Evolutionary conservation across 2,113 vertebrate genomes (phyloP).

Genomic region (Galemys pyrenaicus): DNA sequence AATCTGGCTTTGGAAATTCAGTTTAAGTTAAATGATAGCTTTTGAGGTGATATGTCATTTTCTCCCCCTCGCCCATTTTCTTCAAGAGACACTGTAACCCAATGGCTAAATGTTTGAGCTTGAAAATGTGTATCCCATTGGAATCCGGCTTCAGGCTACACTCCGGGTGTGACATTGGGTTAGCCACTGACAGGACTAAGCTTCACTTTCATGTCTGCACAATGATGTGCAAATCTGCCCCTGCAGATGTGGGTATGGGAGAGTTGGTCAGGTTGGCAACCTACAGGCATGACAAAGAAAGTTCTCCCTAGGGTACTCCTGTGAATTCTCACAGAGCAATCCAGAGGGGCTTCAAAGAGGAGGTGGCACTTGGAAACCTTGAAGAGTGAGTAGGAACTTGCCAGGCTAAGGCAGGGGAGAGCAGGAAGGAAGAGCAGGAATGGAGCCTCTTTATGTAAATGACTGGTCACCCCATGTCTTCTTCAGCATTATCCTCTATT

Average conservation of each 20-base stretch:
- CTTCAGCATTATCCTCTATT: no score
- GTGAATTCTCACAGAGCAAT: not conserved
- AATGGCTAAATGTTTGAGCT: not conserved
- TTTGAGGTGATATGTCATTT: rapidly evolving
- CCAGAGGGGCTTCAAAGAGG: conserved; percentile 42
- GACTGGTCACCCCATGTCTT: rapidly evolving
- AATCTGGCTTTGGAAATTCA: not conserved
- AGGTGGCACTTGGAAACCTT: conserved; percentile 12
- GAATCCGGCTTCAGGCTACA: not conserved
- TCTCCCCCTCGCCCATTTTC: not conserved
- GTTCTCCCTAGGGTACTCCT: not conserved
- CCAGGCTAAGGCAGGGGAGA: not conserved
- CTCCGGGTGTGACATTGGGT: rapidly evolving
- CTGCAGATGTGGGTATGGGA: not conserved
- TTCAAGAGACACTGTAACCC: not conserved
- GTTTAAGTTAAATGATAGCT: no score
- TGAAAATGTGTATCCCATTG: no score
- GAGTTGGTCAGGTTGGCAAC: not conserved
- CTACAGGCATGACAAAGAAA: not conserved
- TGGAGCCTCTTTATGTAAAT: not conserved
- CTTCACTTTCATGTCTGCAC: no score
- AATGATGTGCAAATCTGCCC: rapidly evolving
- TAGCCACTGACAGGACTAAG: rapidly evolving
- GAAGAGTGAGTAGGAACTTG: conserved; percentile 1
- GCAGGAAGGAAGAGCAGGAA: not conserved